Conservation (phyloP, 2,797 vertebrate genomes). For the Corythornis leucogaster region DNA sequence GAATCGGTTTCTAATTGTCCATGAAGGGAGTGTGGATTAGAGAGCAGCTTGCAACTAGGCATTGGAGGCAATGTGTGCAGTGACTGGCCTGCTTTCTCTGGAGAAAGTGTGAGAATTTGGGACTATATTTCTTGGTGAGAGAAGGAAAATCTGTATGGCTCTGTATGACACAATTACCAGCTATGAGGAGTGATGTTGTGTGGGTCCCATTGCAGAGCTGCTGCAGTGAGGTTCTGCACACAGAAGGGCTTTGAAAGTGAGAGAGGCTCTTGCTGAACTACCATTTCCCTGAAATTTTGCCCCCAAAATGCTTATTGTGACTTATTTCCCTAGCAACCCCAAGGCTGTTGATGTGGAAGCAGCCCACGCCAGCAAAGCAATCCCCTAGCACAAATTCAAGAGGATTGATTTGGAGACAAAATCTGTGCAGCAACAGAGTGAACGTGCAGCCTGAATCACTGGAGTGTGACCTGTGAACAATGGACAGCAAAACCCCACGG, state of each 20-base stretch:
- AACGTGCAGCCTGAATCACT: accelerated
- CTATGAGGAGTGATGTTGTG: accelerated
- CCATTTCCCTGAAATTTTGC: not conserved
- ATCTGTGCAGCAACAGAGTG: not conserved
- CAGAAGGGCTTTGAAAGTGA: not conserved
- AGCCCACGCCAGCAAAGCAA: not conserved
- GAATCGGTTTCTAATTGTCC: conserved; percentile 62
- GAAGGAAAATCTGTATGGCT: not conserved
- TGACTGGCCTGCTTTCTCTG: not conserved
- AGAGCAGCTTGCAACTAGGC: not conserved
- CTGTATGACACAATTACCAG: not conserved
- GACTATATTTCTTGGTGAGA: not conserved
- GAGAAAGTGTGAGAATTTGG: not conserved
- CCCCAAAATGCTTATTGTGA: not conserved
- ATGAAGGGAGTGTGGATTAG: conserved; percentile 39
- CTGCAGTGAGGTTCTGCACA: not conserved
- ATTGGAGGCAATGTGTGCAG: not conserved
- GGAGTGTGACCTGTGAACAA: not conserved
- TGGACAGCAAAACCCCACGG: not conserved
- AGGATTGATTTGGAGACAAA: not conserved
- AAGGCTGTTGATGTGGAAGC: not conserved
- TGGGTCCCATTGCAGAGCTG: not conserved
- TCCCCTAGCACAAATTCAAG: not conserved
- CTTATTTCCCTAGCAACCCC: conserved; percentile 16
- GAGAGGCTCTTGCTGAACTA: not conserved